Evolutionary conservation across 2,113 vertebrate genomes (phyloP), one percentile per base, ranked within the genome.

Genomic region (Callopanchax toddi): DNA sequence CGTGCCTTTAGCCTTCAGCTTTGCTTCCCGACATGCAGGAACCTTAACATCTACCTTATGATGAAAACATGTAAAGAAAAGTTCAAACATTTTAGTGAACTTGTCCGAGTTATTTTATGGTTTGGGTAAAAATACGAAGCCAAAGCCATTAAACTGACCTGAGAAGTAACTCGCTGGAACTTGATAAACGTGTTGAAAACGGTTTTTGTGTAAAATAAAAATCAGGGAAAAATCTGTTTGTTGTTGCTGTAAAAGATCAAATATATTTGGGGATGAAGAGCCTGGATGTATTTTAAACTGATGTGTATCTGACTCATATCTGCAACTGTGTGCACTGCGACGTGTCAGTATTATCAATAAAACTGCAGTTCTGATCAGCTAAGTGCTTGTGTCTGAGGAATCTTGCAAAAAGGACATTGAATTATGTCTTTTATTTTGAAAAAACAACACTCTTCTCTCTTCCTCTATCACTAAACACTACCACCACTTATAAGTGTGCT

Each of bases 301-400:
- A 43, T 16, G 3, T 71, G 43, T 55, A 25, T 81, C 36, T 52
- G 50, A 49, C 21, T 61, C 32, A 45, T 36, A 44, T 52, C 56
- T 13, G 34, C 40, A 64, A 6, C 29, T 32, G 29, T 32, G 29
- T 32, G 29, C 29, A 32, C 56, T 11, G 34, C 40, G 61, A n/a
- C 72, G 11, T 70, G 61, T 43, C 29, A 26, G 26, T 26, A 32
- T 32, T 32, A 71, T 64, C 70, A 86, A 86, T 88, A 85, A 89
- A 89, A 62, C 45, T 48, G 42, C 76, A 65, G 59, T 83, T 76
- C 51, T 69, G 39, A 34, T 67, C 25, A 17, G 11, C 0, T 37
- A 11, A 9, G 12, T 10, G 36, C 12, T 37, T 37, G 12, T 10
- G 10, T 37, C 12, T 37, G 12, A 37, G 12, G 3, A 37, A 37